Evolutionary conservation across 2,888 invertebrate genomes (phyloP).

Genomic region (Miltochrista miniata): DNA sequence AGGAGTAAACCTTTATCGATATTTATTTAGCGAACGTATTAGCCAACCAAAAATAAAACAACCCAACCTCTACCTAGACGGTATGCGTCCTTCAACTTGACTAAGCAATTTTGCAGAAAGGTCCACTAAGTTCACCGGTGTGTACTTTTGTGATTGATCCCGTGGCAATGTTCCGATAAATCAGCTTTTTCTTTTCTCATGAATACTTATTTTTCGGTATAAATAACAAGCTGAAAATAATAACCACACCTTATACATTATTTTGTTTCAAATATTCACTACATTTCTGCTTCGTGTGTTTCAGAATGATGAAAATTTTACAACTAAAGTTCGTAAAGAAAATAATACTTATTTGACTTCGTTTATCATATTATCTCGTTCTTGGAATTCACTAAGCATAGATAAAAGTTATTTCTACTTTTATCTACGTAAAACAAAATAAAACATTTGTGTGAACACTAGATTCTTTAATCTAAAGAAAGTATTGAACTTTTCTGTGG

Average conservation of each 20-base stretch:
- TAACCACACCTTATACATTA: too few species aligned
- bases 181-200: neutral
- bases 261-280: too few species aligned
- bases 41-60: constrained; percentile 10
- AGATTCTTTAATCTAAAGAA: neutral
- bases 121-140: constrained; percentile 4
- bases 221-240: neutral
- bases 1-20: constrained; percentile 3
- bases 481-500: neutral
- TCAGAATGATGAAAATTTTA: too few species aligned
- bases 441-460: neutral
- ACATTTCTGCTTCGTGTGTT: too few species aligned
- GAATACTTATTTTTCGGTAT: neutral
- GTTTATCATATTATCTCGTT: too few species aligned
- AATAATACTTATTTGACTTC: too few species aligned
- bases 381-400: too few species aligned
- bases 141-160: constrained; percentile 10
- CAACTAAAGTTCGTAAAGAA: too few species aligned
- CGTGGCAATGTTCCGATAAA: neutral
- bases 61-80: neutral
- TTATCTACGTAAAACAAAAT: too few species aligned
- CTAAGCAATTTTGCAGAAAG: constrained; percentile 11
- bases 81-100: constrained; percentile 8
- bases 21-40: constrained; percentile 3
- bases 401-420: too few species aligned